Conservation (phyloP, 2,888 invertebrate genomes). For the Oscheius myriophilus region DNA sequence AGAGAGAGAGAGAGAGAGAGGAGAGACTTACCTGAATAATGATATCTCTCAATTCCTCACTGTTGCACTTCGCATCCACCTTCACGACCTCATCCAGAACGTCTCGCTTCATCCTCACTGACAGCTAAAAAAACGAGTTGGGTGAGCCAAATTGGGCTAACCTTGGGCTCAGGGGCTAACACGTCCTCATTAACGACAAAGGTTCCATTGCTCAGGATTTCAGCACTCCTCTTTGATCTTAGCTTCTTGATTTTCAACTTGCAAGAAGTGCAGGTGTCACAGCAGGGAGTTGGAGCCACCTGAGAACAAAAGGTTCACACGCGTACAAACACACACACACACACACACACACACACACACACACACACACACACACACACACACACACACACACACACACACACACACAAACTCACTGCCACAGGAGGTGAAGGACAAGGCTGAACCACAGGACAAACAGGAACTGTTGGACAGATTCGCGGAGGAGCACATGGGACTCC, state of each 20-base stretch:
- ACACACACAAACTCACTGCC: too few relatives aligned
- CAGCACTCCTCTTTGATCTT: conserved; percentile 15
- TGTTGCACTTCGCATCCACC: conserved; percentile 40
- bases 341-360: too few relatives aligned
- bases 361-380: too few relatives aligned
- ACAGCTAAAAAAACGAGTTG: neutral
- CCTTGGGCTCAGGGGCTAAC: neutral
- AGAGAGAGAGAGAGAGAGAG: too few relatives aligned
- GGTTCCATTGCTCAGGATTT: conserved; percentile 45
- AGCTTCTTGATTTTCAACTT: neutral
- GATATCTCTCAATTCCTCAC: conserved; percentile 39
- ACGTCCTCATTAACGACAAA: conserved; percentile 38
- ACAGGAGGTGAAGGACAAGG: conserved; percentile 14
- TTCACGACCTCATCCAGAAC: conserved; percentile 29
- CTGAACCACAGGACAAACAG: conserved; percentile 29
- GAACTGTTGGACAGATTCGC: conserved; percentile 32
- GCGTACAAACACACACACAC: too few relatives aligned
- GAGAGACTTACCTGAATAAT: conserved; percentile 27
- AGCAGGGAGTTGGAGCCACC: conserved; percentile 22
- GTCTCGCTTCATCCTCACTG: conserved; percentile 18
- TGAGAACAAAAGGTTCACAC: neutral
- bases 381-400: too few relatives aligned
- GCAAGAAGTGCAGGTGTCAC: conserved; percentile 33
- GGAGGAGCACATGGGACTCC: conserved; percentile 34
- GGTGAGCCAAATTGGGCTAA: conserved; percentile 3